Percentiles rank a stretch among this genome's conserved stretches.
These are phyloP conservation scores for Rhynchopsitta pachyrhyncha DNA, from an alignment of 2,113 vertebrate genomes.

Conservation along the genomic window DNA sequence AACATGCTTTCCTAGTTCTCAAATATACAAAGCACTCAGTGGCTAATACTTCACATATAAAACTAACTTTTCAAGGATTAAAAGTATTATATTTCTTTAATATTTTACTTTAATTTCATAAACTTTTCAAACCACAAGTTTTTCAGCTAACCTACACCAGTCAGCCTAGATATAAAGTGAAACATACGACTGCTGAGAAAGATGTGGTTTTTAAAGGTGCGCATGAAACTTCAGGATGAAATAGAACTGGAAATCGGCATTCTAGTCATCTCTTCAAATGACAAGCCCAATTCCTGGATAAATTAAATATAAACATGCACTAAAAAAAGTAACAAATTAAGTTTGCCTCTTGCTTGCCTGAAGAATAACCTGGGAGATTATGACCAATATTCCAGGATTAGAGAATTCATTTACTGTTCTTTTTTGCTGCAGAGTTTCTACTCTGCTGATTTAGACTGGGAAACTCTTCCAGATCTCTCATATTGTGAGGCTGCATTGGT, in stretches of 20 bases:
- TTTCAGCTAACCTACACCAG: background rate
- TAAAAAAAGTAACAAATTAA: background rate
- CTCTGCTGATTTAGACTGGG: background rate
- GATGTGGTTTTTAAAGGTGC: background rate
- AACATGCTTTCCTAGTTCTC: background rate
- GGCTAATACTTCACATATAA: background rate
- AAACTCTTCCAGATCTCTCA: background rate
- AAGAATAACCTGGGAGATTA: conserved; percentile 2
- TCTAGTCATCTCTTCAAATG: background rate
- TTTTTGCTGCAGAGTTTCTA: background rate
- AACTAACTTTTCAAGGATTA: background rate
- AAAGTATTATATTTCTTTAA: background rate
- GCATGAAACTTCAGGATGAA: background rate
- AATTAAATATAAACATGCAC: background rate
- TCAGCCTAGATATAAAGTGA: background rate
- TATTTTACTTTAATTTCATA: background rate
- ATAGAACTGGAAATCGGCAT: background rate
- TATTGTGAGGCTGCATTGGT: background rate
- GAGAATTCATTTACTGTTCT: conserved; percentile 1
- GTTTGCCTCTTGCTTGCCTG: background rate
- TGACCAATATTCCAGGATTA: background rate
- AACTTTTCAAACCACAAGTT: background rate
- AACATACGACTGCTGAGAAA: background rate
- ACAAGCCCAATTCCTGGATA: background rate
- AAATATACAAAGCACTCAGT: background rate